Evolutionary conservation across 2,888 invertebrate species (phyloP).

Genomic region (Stenolophus ochropezus): DNA sequence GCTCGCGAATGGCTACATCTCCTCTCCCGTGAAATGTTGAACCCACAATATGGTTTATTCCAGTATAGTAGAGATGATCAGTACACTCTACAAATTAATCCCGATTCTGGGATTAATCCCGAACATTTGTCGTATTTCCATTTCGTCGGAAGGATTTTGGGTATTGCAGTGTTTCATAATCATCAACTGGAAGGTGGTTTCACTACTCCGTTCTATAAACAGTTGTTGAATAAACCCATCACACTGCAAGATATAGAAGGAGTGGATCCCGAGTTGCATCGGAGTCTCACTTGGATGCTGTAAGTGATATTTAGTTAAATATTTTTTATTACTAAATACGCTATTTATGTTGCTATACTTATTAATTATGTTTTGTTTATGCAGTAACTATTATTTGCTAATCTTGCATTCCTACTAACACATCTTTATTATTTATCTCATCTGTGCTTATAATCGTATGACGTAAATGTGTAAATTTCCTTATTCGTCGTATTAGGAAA

Average conservation of each 20-base stretch:
- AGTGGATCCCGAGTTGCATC: constrained; percentile 95
- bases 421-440: too few relatives aligned
- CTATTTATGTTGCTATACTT: too few relatives aligned
- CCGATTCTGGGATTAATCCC: constrained; percentile 90
- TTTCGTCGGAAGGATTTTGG: constrained; percentile 96
- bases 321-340: too few relatives aligned
- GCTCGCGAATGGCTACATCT: constrained; percentile 97
- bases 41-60: constrained; percentile 97
- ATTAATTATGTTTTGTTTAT: too few relatives aligned
- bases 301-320: constrained; percentile 75
- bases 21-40: constrained; percentile 95
- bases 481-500: too few relatives aligned
- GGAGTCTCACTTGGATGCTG: constrained; percentile 98
- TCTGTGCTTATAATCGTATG: too few relatives aligned
- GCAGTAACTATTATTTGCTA: too few relatives aligned
- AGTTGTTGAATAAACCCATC: constrained; percentile 93
- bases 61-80: constrained; percentile 97
- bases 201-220: constrained; percentile 97
- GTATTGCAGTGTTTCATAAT: constrained; percentile 97
- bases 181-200: constrained; percentile 98
- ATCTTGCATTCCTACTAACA: too few relatives aligned
- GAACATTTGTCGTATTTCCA: constrained; percentile 98
- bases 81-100: constrained; percentile 96
- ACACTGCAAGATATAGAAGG: constrained; percentile 94
- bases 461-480: too few relatives aligned